phyloP scores from a whole-genome alignment of 2,113 vertebrate species.

The Sinocyclocheilus maitianheensis region DNA sequence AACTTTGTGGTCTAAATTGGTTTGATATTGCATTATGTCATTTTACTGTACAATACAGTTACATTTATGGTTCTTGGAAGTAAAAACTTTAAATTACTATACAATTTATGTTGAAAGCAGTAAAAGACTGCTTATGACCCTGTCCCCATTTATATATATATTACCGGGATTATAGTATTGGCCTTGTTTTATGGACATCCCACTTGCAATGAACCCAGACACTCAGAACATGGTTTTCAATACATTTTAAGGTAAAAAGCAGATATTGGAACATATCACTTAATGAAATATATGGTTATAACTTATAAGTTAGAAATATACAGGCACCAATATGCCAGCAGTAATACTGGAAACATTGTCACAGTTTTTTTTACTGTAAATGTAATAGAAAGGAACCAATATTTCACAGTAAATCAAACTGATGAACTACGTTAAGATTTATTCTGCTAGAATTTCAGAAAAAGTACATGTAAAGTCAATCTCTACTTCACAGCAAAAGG shows the following conservation, averaged over 20 bases:
- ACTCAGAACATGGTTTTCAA: too few species aligned
- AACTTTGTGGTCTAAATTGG: neutral
- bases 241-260: too few species aligned
- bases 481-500: slow-evolving; percentile 18
- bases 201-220: too few species aligned
- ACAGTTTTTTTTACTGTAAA: neutral
- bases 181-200: neutral
- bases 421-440: neutral
- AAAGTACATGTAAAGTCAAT: slow-evolving; percentile 1
- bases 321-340: neutral
- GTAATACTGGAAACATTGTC: neutral
- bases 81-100: neutral
- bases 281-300: too few species aligned
- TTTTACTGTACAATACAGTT: neutral
- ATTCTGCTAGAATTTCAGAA: neutral
- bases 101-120: neutral
- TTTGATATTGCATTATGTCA: neutral
- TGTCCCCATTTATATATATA: neutral
- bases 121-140: neutral
- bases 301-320: too few species aligned
- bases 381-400: neutral
- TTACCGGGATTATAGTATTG: neutral
- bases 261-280: too few species aligned
- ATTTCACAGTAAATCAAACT: slow-evolving; percentile 4
- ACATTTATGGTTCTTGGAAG: neutral